Percentiles rank a stretch among this genome's conserved stretches.
Evolutionary conservation across 2,797 vertebrate genomes (phyloP).

Genomic region (Rhinatrema bivittatum): DNA sequence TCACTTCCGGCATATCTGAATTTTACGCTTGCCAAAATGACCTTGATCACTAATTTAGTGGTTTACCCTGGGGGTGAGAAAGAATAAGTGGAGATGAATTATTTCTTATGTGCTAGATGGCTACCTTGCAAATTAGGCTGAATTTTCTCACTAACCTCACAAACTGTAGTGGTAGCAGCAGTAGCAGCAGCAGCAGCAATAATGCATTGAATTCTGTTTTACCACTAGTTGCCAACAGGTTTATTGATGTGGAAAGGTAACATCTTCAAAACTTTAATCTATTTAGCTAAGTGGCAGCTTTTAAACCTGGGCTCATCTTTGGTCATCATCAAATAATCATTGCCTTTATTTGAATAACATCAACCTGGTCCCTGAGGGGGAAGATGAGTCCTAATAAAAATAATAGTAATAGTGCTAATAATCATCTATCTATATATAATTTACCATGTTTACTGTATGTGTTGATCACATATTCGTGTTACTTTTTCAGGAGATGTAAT

Average conservation of each 20-base stretch:
- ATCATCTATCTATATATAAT: too few relatives aligned
- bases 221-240: conserved; percentile 3
- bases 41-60: conserved; percentile 28
- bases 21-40: not conserved
- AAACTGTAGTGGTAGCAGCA: too few relatives aligned
- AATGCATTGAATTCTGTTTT: conserved; percentile 23
- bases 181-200: conserved; percentile 31
- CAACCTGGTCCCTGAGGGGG: too few relatives aligned
- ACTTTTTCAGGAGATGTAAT: too few relatives aligned
- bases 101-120: conserved; percentile 13
- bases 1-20: not conserved
- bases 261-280: conserved; percentile 25
- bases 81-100: conserved; percentile 22
- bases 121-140: conserved; percentile 29
- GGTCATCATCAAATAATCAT: too few relatives aligned
- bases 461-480: too few relatives aligned
- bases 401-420: too few relatives aligned
- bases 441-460: too few relatives aligned
- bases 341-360: too few relatives aligned
- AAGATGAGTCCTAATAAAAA: too few relatives aligned
- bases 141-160: conserved; percentile 18
- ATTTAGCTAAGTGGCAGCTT: too few relatives aligned
- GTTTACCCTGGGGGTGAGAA: conserved; percentile 29
- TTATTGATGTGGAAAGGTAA: conserved; percentile 28
- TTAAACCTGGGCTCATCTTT: too few relatives aligned